phyloP scores from a whole-genome alignment of 2,888 invertebrate species.

The Lottia scabra region DNA sequence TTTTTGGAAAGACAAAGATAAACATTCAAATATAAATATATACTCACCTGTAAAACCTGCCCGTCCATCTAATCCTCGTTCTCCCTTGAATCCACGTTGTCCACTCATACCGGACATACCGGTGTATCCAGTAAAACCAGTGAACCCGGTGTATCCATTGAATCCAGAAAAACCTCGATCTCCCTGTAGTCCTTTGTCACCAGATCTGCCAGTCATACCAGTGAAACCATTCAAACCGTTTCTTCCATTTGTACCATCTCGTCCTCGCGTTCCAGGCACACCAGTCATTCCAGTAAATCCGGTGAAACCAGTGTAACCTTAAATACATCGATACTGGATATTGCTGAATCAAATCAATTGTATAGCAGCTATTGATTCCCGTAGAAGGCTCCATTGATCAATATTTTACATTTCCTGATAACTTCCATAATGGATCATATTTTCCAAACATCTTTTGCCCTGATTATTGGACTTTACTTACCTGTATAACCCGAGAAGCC shows the following conservation, averaged over 20 bases:
- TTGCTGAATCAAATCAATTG: neutral
- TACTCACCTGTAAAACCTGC: neutral
- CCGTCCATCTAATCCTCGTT: neutral
- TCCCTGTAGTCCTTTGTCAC: neutral
- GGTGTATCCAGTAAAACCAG: neutral
- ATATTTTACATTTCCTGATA: too few species aligned
- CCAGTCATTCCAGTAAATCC: slow-evolving; percentile 12
- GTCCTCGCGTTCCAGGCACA: neutral
- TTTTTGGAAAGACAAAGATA: too few species aligned
- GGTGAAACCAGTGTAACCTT: slow-evolving; percentile 7
- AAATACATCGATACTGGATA: neutral
- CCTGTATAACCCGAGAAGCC: neutral
- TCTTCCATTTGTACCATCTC: neutral
- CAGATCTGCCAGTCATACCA: slow-evolving; percentile 3
- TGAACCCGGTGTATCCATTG: neutral
- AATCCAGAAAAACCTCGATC: neutral
- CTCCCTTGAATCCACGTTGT: neutral
- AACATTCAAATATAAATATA: neutral
- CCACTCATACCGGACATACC: slow-evolving; percentile 9
- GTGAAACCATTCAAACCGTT: neutral
- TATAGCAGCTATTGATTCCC: too few species aligned
- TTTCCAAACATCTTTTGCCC: too few species aligned
- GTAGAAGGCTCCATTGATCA: too few species aligned
- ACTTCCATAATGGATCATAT: too few species aligned
- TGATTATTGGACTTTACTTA: too few species aligned